phyloP scores from a whole-genome alignment of 2,113 vertebrate genomes.

The Macaca mulatta region DNA sequence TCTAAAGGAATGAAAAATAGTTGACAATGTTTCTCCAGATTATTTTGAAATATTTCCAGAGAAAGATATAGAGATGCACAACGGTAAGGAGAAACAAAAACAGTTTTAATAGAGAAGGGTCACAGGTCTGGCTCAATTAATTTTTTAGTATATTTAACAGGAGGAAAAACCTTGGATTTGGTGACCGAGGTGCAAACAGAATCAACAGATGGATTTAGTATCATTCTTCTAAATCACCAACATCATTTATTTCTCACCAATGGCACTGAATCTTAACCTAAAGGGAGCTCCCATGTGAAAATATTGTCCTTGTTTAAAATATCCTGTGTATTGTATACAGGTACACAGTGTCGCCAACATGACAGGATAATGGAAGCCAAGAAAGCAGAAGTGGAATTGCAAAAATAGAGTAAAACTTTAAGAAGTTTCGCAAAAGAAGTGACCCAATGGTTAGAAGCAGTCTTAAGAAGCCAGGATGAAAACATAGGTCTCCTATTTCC shows the following conservation, averaged over 20 bases:
- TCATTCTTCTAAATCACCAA: not conserved
- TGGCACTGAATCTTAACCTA: not conserved
- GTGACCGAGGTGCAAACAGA: not conserved
- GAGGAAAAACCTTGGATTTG: not conserved
- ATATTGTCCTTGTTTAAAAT: not conserved
- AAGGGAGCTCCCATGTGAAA: not conserved
- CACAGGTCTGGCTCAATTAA: not conserved
- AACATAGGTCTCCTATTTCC: not conserved
- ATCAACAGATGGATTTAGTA: not conserved
- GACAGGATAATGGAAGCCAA: not conserved
- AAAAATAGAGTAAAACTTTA: not conserved
- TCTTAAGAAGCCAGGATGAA: not conserved
- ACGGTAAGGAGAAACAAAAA: not conserved
- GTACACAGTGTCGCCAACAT: not conserved
- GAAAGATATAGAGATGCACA: not conserved
- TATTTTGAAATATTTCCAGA: constrained; percentile 23
- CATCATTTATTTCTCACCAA: not conserved
- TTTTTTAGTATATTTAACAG: not conserved
- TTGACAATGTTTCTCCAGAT: not conserved
- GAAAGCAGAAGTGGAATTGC: not conserved
- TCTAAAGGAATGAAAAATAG: constrained; percentile 8
- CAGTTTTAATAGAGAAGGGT: not conserved
- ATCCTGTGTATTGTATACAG: not conserved
- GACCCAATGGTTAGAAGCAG: not conserved
- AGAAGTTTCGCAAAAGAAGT: not conserved